These are phyloP conservation scores for Sussaba pulchella DNA, from an alignment of 2,888 invertebrate genomes.

Conservation along the genomic window DNA sequence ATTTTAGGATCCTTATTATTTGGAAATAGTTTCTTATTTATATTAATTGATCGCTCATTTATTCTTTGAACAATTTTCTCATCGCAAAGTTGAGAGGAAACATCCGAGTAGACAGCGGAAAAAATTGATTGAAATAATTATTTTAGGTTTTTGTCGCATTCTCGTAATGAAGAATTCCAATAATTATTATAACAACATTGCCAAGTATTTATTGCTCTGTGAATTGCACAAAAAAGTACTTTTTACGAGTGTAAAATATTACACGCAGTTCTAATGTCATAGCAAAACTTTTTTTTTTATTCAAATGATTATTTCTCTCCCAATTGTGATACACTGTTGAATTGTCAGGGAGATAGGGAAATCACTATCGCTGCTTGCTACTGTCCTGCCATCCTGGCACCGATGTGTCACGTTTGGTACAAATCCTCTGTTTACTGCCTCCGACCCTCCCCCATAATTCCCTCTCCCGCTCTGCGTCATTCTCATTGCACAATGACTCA, in stretches of 20 bases:
- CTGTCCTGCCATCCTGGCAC: conserved; percentile 24
- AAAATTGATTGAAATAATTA: too few species aligned
- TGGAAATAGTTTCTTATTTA: too few species aligned
- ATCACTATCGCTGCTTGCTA: conserved; percentile 11
- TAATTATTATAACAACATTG: conserved; percentile 7
- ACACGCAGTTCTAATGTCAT: not conserved
- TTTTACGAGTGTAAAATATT: too few species aligned
- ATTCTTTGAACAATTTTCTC: too few species aligned
- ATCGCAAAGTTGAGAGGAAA: too few species aligned
- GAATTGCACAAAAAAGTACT: not conserved
- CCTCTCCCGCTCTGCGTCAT: conserved; percentile 24
- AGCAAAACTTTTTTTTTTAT: not conserved
- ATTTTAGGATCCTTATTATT: too few species aligned
- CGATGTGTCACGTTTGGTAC: conserved; percentile 43
- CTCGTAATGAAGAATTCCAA: not conserved
- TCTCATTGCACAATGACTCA: conserved; percentile 47
- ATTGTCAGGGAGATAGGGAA: not conserved
- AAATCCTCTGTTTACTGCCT: conserved; percentile 26
- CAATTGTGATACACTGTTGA: not conserved
- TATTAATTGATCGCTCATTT: too few species aligned
- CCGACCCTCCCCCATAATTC: not conserved
- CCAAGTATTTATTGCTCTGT: not conserved
- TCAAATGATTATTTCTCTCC: too few species aligned
- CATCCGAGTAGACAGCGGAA: too few species aligned
- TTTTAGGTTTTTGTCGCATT: not conserved